Evolutionary conservation across 1,140 invertebrate genomes (phyloP), one percentile per base, ranked within the genome.

Genomic region (Rhopalosiphum maidis): DNA sequence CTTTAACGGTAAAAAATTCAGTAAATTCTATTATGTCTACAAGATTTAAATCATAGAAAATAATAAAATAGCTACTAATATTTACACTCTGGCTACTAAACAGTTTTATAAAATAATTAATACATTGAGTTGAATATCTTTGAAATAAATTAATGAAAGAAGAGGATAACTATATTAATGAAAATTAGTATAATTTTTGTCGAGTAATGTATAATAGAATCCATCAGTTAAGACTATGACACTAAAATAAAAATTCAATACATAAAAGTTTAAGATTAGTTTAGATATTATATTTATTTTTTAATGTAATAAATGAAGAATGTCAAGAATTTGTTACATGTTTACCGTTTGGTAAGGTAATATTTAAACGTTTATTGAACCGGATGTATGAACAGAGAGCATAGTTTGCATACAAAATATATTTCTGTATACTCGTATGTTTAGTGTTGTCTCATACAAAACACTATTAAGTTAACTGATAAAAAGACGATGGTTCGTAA

Each of bases 331-430:
- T 68, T n/a, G 60, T 3, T 82, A 37, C 5, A 82, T 82, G 22
- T 83, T n/a, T 77, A 35, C 15, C 4, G 68, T 37, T 46, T 46
- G 43, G 25, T 30, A 86, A 86, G 11, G 22, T 86, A 55, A 35
- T 86, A 46, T 55, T 89, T 54, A 55, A 25, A 35, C 88, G 51
- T 89, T 55, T 55, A 54, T 89, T 54, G 88, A 89, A 89, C 88
- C 88, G 88, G 88, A 89, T 55, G 88, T 35, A 55, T 25, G 88
- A 41, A 35, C 51, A 55, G 8, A 15, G 88, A 41, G 48, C 51
- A 55, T 3, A 4, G 60, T 77, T 77, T 23, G 88, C 51, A 89
- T 89, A 89, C 88, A 37, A 89, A 89, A 22, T 89, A 89, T 25
- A n/a, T 86, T 41, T 48, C 35, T 30, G 30, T 25, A 48, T 51